These are phyloP conservation scores for Myiothlypis chrysogaster DNA, from an alignment of 2,797 vertebrate genomes.

Conservation along the genomic window DNA sequence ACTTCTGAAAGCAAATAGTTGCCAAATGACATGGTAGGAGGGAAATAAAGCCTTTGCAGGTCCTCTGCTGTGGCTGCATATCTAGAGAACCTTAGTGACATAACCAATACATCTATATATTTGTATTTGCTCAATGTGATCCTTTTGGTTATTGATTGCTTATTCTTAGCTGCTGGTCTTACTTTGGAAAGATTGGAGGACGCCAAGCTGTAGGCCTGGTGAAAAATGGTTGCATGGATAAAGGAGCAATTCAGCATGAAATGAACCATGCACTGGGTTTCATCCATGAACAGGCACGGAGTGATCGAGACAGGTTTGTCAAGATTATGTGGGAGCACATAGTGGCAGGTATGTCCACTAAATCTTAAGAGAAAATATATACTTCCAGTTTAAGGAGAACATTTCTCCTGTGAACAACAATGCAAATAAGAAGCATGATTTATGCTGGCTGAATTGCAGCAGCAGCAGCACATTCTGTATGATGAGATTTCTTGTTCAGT, in stretches of 20 bases:
- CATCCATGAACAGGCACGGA: conserved; percentile 87
- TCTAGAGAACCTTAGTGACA: background rate
- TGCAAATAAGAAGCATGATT: background rate
- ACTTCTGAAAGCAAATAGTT: no score
- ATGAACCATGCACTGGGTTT: conserved; percentile 88
- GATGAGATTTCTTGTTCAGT: background rate
- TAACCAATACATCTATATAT: background rate
- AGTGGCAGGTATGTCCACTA: conserved; percentile 77
- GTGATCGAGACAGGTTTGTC: conserved; percentile 87
- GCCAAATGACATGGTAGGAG: no score
- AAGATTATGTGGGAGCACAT: conserved; percentile 89
- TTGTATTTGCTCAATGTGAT: background rate
- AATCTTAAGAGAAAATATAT: background rate
- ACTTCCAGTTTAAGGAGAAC: background rate
- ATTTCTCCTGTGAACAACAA: background rate
- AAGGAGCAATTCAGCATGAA: conserved; percentile 86
- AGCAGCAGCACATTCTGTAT: background rate
- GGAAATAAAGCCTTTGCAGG: no score
- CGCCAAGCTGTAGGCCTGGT: conserved; percentile 83
- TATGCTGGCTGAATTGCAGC: background rate
- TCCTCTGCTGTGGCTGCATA: background rate
- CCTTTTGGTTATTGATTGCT: background rate
- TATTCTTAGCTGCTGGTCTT: conserved; percentile 83
- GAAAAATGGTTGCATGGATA: conserved; percentile 78
- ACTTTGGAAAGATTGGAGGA: conserved; percentile 83